Conservation (phyloP, 2,888 invertebrate species). For the Conus canariensis region DNA sequence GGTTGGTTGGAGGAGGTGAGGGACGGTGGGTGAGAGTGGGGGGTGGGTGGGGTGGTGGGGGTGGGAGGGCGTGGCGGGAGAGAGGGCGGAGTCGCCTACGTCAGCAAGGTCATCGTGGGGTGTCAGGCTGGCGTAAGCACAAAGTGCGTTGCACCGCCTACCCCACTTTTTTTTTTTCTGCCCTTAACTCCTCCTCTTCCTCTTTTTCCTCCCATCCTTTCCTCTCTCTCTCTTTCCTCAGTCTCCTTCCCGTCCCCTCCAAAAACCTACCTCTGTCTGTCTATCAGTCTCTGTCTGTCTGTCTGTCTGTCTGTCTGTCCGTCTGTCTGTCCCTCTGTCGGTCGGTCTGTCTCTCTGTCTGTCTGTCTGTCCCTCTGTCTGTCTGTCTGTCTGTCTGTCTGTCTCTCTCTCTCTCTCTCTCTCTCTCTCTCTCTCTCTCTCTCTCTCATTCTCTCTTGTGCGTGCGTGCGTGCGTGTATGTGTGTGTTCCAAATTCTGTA, state of each 20-base stretch:
- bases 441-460: no score
- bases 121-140: no score
- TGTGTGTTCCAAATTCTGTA: no score
- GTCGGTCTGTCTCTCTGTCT: constrained; percentile 19
- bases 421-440: no score
- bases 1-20: no score
- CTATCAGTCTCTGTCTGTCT: background rate
- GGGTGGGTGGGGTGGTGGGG: no score
- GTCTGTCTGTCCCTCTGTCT: background rate
- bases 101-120: no score
- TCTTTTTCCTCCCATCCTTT: background rate
- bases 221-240: background rate
- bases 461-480: no score
- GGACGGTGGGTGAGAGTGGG: no score
- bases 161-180: background rate
- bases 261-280: background rate
- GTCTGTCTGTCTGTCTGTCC: background rate
- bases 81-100: no score
- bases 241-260: background rate
- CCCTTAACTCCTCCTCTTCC: background rate
- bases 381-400: background rate
- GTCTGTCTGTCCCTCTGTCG: constrained; percentile 24
- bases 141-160: background rate
- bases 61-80: no score
- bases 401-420: no score